Evolutionary conservation across 1,140 invertebrate genomes (phyloP).

Genomic region (Euschistus heros): DNA sequence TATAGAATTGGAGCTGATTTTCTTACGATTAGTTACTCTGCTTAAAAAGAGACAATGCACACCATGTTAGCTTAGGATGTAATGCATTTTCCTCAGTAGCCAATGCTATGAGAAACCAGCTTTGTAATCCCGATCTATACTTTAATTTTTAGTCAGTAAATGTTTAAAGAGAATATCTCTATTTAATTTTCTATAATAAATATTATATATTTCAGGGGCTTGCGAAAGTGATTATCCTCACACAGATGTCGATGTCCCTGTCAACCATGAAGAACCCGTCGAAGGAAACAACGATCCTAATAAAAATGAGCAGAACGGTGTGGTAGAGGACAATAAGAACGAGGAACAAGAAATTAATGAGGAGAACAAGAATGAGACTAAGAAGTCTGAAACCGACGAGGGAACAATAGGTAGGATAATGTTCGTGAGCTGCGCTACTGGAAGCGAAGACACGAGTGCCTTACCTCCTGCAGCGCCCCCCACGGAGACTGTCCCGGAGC

Average conservation of each 20-base stretch:
- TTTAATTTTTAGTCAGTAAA: no score
- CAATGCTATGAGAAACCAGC: no score
- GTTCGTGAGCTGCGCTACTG: constrained; percentile 34
- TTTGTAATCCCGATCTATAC: no score
- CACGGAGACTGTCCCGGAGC: background rate
- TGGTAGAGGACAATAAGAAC: background rate
- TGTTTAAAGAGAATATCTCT: no score
- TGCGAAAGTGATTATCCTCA: constrained; percentile 54
- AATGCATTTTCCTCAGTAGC: no score
- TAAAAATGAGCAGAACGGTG: constrained; percentile 34
- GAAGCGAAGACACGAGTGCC: constrained; percentile 30
- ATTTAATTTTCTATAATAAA: background rate
- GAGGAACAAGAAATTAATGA: constrained; percentile 32
- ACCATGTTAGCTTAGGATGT: no score
- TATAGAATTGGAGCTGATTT: no score
- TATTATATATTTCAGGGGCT: constrained; percentile 38
- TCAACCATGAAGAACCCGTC: background rate
- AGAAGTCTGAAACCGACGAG: constrained; percentile 32
- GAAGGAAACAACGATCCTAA: constrained; percentile 29
- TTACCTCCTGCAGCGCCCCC: constrained; percentile 25
- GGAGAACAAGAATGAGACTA: constrained; percentile 30
- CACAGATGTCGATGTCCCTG: constrained; percentile 22
- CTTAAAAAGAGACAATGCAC: no score
- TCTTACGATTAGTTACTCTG: no score
- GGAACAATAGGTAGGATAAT: constrained; percentile 33